A percentile compares a stretch with the other conserved stretches of the same genome.
Evolutionary conservation across 2,113 vertebrate genomes (phyloP).

Genomic region (Murina feae): DNA sequence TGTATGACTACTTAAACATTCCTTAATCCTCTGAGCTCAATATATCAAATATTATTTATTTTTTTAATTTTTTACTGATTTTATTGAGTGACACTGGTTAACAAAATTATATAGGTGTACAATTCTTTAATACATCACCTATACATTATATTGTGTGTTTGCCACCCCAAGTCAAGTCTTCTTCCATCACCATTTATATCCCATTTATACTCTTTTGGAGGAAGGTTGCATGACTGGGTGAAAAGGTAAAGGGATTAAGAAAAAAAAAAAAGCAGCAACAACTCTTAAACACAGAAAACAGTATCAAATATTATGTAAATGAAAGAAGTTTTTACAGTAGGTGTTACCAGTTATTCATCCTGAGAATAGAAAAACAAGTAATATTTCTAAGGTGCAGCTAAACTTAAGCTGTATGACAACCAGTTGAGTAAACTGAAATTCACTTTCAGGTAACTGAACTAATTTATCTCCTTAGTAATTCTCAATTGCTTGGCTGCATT

Average conservation of each 20-base stretch:
- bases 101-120: neutral
- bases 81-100: neutral
- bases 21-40: neutral
- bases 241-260: neutral
- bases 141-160: neutral
- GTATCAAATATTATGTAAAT: neutral
- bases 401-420: neutral
- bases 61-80: neutral
- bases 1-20: neutral
- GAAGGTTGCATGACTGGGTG: neutral
- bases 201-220: neutral
- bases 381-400: neutral
- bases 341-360: neutral
- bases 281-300: neutral
- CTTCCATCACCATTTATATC: neutral
- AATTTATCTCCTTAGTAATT: neutral
- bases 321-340: neutral
- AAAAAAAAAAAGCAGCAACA: too few relatives aligned
- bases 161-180: neutral
- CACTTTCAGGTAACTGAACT: neutral
- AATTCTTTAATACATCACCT: neutral
- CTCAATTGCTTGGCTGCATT: neutral
- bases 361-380: neutral
- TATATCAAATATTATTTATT: neutral
- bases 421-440: neutral